Percentiles rank a stretch among this genome's conserved stretches.
Conservation (phyloP, 2,113 vertebrate species). For the Lasiurus borealis region DNA sequence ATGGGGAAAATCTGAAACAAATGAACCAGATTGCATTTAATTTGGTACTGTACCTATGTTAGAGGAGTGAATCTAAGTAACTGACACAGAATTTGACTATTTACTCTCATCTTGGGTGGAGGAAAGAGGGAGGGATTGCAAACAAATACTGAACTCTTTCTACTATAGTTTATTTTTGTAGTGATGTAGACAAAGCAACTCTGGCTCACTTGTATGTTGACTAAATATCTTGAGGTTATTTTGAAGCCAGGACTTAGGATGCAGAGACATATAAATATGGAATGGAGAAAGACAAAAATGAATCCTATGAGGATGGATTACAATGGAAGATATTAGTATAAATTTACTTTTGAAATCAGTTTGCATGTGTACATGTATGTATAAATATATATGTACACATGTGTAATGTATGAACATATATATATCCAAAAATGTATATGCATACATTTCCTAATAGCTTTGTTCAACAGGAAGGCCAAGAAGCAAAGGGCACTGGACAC, state of each 20-base stretch:
- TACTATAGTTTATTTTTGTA: slow-evolving; percentile 31
- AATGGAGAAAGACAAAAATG: not conserved
- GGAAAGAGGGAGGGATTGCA: not conserved
- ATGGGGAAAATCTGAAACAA: not conserved
- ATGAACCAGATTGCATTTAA: not conserved
- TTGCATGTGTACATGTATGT: not conserved
- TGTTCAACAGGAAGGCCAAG: slow-evolving; percentile 14
- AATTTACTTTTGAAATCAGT: slow-evolving; percentile 54
- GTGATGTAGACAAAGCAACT: not conserved
- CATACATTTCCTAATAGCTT: not conserved
- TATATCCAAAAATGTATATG: not conserved
- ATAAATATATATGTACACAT: not conserved
- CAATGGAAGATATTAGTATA: not conserved
- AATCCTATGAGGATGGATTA: not conserved
- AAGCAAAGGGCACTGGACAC: not conserved
- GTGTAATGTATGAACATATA: not conserved
- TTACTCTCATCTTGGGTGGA: not conserved
- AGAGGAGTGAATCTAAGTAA: slow-evolving; percentile 9
- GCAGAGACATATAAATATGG: not conserved
- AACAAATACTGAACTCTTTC: not conserved
- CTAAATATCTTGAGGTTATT: not conserved
- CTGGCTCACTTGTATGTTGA: not conserved
- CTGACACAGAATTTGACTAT: not conserved
- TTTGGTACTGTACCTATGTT: not conserved
- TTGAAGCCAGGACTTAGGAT: not conserved